These are phyloP conservation scores for Pseudococcus viburni DNA, from an alignment of 2,888 invertebrate genomes.

Conservation along the genomic window DNA sequence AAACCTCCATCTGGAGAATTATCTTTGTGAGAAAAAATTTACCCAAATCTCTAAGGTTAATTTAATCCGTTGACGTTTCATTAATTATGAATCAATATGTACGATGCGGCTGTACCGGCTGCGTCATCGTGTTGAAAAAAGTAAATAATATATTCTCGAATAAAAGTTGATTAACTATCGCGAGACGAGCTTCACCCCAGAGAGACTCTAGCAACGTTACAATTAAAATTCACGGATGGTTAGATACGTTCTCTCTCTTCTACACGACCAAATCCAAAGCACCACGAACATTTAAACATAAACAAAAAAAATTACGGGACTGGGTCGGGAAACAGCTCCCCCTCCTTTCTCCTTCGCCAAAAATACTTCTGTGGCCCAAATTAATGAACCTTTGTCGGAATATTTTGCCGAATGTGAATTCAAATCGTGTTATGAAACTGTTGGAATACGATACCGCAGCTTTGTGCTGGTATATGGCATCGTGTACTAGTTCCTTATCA, in stretches of 20 bases:
- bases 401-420: constrained; percentile 35
- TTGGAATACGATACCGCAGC: constrained; percentile 6
- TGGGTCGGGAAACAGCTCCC: neutral
- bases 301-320: neutral
- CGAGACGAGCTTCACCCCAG: constrained; percentile 37
- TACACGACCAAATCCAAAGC: neutral
- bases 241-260: neutral
- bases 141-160: constrained; percentile 29
- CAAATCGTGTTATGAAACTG: neutral
- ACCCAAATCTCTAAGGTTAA: neutral
- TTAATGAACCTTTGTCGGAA: constrained; percentile 1
- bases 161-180: constrained; percentile 41
- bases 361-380: constrained; percentile 11
- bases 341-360: neutral
- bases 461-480: neutral
- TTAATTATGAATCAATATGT: constrained; percentile 40
- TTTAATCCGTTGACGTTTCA: neutral
- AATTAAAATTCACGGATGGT: constrained; percentile 41
- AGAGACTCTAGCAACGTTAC: neutral
- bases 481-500: constrained; percentile 51
- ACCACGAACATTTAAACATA: neutral
- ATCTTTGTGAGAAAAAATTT: neutral
- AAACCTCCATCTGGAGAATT: neutral
- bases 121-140: constrained; percentile 2
- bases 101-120: neutral